Evolutionary conservation across 2,797 vertebrate genomes (phyloP).

Genomic region (Pseudochaenichthys georgianus): DNA sequence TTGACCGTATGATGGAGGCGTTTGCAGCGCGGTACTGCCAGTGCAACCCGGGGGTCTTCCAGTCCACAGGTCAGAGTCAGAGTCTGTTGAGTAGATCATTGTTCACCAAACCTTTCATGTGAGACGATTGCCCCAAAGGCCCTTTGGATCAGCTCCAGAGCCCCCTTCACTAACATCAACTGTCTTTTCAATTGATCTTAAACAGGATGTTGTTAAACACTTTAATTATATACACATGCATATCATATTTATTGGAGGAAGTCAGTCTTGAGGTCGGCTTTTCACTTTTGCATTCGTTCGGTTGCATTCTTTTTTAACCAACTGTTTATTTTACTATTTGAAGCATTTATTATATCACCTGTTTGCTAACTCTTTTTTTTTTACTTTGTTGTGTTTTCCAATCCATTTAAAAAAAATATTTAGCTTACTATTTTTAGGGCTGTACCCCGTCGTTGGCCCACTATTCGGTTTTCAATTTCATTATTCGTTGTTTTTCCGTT

Average conservation of each 20-base stretch:
- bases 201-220: not conserved
- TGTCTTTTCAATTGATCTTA: not conserved
- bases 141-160: constrained; percentile 2
- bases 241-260: not conserved
- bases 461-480: too few species aligned
- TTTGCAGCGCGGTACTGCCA: constrained; percentile 97
- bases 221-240: too few species aligned
- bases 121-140: not conserved
- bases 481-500: too few species aligned
- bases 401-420: too few species aligned
- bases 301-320: not conserved
- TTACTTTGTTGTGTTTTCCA: too few species aligned
- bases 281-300: not conserved
- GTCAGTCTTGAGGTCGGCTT: not conserved
- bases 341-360: too few species aligned
- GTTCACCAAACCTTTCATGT: not conserved
- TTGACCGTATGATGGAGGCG: constrained; percentile 98
- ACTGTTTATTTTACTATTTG: too few species aligned
- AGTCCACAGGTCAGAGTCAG: constrained; percentile 91
- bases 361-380: too few species aligned
- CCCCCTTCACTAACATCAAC: not conserved
- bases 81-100: not conserved
- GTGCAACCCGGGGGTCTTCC: constrained; percentile 97
- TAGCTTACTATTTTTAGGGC: too few species aligned
- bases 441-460: too few species aligned